Evolutionary conservation across 2,888 invertebrate species (phyloP).

Genomic region (Serripes groenlandicus): DNA sequence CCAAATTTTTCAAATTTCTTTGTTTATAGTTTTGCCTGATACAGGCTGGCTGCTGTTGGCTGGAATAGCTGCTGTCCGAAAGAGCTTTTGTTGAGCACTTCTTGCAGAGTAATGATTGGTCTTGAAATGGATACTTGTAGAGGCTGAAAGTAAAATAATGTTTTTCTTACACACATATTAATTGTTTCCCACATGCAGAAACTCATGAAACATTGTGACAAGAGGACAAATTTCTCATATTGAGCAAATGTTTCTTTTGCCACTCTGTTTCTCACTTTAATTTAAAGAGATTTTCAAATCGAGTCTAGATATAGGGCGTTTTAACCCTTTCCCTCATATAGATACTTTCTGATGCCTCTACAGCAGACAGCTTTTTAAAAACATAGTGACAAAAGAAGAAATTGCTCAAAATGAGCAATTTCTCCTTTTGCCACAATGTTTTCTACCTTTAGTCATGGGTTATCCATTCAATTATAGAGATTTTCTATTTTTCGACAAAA

Average conservation of each 20-base stretch:
- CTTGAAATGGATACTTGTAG: neutral
- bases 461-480: no score
- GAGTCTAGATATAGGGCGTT: no score
- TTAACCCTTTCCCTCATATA: no score
- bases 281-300: no score
- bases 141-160: slow-evolving; percentile 6
- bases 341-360: no score
- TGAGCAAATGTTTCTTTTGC: neutral
- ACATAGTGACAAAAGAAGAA: no score
- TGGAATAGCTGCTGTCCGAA: neutral
- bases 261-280: neutral
- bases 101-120: neutral
- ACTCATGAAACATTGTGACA: neutral
- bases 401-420: no score
- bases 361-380: no score
- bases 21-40: neutral
- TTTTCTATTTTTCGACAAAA: no score
- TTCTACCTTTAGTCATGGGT: no score
- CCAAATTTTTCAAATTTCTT: neutral
- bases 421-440: no score
- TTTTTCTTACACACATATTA: neutral
- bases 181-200: neutral
- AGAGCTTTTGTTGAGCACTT: neutral
- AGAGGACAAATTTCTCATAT: neutral
- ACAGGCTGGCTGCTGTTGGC: neutral